Evolutionary conservation across 1,140 invertebrate species (phyloP).

Genomic region (Ridgeia piscesae): DNA sequence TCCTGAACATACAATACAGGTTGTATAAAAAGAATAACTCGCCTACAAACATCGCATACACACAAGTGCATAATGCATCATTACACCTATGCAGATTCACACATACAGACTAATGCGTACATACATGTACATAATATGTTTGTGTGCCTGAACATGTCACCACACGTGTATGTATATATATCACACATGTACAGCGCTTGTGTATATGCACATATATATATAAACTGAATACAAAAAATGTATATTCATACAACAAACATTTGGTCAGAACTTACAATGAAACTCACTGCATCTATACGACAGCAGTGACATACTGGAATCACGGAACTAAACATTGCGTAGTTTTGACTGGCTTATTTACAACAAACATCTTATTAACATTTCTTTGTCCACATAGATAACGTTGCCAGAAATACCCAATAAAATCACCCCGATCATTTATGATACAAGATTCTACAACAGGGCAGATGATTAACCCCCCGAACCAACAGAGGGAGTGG

Average conservation of each 20-base stretch:
- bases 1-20: neutral
- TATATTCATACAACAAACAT: constrained; percentile 7
- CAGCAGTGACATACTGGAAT: neutral
- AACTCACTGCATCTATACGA: neutral
- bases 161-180: neutral
- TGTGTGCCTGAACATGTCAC: neutral
- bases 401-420: neutral
- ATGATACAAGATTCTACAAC: neutral
- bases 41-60: neutral
- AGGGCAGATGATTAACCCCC: neutral
- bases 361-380: neutral
- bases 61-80: neutral
- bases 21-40: constrained; percentile 8
- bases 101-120: neutral
- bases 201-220: constrained; percentile 13
- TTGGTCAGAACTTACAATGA: neutral
- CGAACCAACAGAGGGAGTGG: neutral
- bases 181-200: neutral
- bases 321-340: neutral
- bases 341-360: neutral
- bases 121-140: constrained; percentile 5
- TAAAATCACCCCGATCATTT: neutral
- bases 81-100: too few relatives aligned
- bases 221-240: constrained; percentile 6
- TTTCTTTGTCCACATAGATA: neutral